Evolutionary conservation across 2,797 vertebrate species (phyloP).

Genomic region (Florisuga fusca): DNA sequence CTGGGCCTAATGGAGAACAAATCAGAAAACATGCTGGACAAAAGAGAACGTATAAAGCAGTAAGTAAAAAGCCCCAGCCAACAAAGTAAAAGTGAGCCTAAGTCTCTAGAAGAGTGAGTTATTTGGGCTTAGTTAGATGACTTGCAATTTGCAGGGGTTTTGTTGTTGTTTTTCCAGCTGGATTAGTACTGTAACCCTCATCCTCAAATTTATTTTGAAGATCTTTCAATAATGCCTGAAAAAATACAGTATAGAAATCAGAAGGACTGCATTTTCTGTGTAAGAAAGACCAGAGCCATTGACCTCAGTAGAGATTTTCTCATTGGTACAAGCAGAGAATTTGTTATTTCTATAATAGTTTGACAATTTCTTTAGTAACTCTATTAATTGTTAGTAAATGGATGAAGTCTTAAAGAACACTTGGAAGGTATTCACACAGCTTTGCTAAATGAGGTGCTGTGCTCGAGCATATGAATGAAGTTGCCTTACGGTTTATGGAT

Average conservation of each 20-base stretch:
- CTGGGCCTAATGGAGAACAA: slow-evolving; percentile 87
- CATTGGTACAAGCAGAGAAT: background rate
- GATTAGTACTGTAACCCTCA: background rate
- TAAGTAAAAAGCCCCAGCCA: slow-evolving; percentile 72
- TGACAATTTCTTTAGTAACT: background rate
- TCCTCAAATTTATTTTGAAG: background rate
- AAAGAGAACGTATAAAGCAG: slow-evolving; percentile 88
- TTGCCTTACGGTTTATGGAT: background rate
- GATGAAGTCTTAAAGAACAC: background rate
- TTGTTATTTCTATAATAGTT: background rate
- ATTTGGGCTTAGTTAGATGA: background rate
- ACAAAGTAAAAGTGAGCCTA: background rate
- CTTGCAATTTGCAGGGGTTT: background rate
- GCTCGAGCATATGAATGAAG: background rate
- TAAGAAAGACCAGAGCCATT: background rate
- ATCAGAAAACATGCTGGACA: slow-evolving; percentile 87
- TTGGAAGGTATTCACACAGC: background rate
- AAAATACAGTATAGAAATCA: background rate
- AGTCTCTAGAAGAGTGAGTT: background rate
- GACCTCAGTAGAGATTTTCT: background rate
- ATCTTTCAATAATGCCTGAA: background rate
- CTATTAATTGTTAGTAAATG: background rate
- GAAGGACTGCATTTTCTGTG: background rate
- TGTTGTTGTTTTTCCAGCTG: background rate
- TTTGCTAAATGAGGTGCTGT: background rate